Evolutionary conservation across 2,797 vertebrate species (phyloP), one percentile per base, ranked within the genome.

Genomic region (Tauraco hartlaubi): DNA sequence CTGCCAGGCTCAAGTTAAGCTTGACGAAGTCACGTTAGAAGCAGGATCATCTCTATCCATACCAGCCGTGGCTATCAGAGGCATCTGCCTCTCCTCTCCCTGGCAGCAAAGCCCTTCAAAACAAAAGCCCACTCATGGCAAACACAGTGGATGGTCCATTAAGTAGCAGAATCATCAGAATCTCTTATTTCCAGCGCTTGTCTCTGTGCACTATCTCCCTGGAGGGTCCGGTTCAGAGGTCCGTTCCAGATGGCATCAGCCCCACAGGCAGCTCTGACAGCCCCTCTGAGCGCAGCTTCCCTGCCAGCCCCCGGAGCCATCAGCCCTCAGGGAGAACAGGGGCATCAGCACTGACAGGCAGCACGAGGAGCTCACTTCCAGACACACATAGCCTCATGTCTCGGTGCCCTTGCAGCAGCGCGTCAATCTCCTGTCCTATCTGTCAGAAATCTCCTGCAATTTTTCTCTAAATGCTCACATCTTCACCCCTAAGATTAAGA

Each of bases 231-330:
- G 4, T 55, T 73, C 67, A 85, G 56, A 84, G 43, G 19, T 5
- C 20, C 1, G 2, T 64, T 72, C 23, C 69, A 72, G 25, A 28
- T 0, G 1, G 21, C 1, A 0, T 46, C 20, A 37, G 9, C 20
- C 16, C 19, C 6, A 3, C 37, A 41, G 33, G 56, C 58, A 76
- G 35, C 5, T 64, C 39, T 58, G 51, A 62, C 51, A 94, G 41
- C n/a, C 51, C 28, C 5, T 61, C 29, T 39, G 12, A 48, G 37
- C 1, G 0, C 28, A 64, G 41, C 18, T 49, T 18, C n/a, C 18
- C n/a, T 43, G 46, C 15, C 68, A 83, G 26, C 11, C 26, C 41
- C 44, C 4, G 2, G 18, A 64, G 33, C 39, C 25, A 9, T 25
- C 64, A 48, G 68, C 22, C 35, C 44, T 41, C 0, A 0, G n/a